These are phyloP conservation scores for Volucella inanis DNA, from an alignment of 2,888 invertebrate genomes.

Conservation along the genomic window DNA sequence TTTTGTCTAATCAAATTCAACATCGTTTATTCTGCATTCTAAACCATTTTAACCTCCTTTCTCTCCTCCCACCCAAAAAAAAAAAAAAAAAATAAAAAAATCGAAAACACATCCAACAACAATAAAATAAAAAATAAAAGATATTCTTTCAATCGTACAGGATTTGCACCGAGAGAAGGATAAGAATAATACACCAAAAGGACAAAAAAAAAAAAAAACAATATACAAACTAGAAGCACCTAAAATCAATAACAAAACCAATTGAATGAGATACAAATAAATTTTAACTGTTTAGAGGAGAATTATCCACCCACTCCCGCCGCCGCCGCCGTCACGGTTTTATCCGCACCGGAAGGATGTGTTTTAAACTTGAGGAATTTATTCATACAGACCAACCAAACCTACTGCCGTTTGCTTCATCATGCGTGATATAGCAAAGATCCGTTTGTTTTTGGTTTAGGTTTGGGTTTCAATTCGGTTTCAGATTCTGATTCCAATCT, in stretches of 20 bases:
- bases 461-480: too few relatives aligned
- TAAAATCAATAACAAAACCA: conserved; percentile 70
- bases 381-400: conserved; percentile 48
- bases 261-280: conserved; percentile 72
- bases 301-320: conserved; percentile 45
- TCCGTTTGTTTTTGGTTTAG: conserved; percentile 7
- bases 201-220: not conserved
- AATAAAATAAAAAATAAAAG: conserved; percentile 16
- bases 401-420: conserved; percentile 49
- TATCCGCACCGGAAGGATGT: conserved; percentile 42
- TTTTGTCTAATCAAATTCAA: conserved; percentile 54
- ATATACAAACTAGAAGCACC: conserved; percentile 1
- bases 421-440: conserved; percentile 68
- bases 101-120: not conserved
- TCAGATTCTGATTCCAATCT: too few relatives aligned
- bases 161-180: conserved; percentile 2
- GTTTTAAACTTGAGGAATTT: conserved; percentile 39
- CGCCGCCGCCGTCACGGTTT: too few relatives aligned
- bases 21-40: conserved; percentile 18
- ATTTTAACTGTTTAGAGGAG: conserved; percentile 71
- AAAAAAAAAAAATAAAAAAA: not conserved
- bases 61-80: not conserved
- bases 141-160: conserved; percentile 21
- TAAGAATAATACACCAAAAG: not conserved
- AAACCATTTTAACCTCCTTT: not conserved